phyloP scores from a whole-genome alignment of 2,113 vertebrate species.

The Gopherus flavomarginatus region DNA sequence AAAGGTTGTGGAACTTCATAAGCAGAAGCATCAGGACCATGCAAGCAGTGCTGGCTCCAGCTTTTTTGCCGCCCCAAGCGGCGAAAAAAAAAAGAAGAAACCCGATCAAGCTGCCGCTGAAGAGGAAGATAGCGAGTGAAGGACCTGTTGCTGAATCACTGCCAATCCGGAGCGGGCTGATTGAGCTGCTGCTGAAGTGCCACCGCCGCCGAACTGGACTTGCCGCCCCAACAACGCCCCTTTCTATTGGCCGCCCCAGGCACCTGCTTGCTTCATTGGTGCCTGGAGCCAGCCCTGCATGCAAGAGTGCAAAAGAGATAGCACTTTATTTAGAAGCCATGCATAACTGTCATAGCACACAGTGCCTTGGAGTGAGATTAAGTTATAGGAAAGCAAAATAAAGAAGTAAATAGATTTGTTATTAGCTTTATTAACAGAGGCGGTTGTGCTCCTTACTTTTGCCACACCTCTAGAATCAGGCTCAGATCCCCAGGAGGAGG shows the following conservation, averaged over 20 bases:
- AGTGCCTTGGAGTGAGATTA: not conserved
- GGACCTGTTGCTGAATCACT: too few relatives aligned
- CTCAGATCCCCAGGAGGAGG: not conserved
- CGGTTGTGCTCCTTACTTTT: not conserved
- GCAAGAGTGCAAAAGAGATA: not conserved
- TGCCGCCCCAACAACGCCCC: too few relatives aligned
- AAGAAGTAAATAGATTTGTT: not conserved
- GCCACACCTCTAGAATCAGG: not conserved
- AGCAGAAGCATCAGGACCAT: not conserved
- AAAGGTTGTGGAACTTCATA: not conserved
- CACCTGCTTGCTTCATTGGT: too few relatives aligned
- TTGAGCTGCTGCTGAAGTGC: too few relatives aligned
- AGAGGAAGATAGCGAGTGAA: too few relatives aligned
- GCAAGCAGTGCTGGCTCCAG: not conserved
- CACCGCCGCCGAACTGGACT: too few relatives aligned
- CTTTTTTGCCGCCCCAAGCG: too few relatives aligned
- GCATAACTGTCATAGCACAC: not conserved
- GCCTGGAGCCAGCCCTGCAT: not conserved
- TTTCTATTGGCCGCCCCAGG: too few relatives aligned
- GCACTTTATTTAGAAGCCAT: not conserved
- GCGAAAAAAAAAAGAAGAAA: too few relatives aligned
- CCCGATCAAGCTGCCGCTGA: too few relatives aligned
- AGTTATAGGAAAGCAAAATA: not conserved
- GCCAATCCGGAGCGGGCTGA: too few relatives aligned
- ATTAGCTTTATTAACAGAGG: not conserved